phyloP scores from a whole-genome alignment of 1,140 invertebrate genomes.

The Venturia canescens region DNA sequence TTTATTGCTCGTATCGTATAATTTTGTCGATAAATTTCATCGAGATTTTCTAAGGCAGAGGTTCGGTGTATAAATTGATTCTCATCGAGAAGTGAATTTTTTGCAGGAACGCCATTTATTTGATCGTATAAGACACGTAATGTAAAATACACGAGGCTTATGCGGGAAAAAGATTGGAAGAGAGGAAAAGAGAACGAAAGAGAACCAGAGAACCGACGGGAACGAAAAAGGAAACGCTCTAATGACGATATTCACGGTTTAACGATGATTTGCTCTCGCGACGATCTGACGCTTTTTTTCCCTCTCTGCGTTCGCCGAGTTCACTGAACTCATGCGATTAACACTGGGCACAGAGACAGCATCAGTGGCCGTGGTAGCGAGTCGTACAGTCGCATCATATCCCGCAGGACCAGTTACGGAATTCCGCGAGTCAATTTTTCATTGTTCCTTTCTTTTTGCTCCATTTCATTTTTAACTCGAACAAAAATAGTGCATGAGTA shows the following conservation, averaged over 20 bases:
- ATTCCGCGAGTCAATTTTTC: not conserved
- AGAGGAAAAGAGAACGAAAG: not conserved
- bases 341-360: not conserved
- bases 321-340: conserved; percentile 13
- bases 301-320: not conserved
- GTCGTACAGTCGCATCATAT: not conserved
- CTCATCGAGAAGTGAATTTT: too few relatives aligned
- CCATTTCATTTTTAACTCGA: not conserved
- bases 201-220: too few relatives aligned
- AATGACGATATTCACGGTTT: conserved; percentile 5
- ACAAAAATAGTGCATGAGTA: not conserved
- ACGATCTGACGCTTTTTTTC: conserved; percentile 3
- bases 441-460: too few relatives aligned
- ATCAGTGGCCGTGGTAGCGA: not conserved
- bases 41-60: too few relatives aligned
- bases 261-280: conserved; percentile 15
- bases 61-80: too few relatives aligned
- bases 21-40: too few relatives aligned
- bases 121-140: too few relatives aligned
- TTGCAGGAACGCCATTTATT: too few relatives aligned
- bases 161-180: not conserved
- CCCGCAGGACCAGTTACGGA: conserved; percentile 4
- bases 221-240: not conserved
- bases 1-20: too few relatives aligned
- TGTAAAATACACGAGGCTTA: too few relatives aligned